A percentile compares a stretch with the other conserved stretches of the same genome.
These are phyloP conservation scores for Xestia xanthographa DNA, from an alignment of 2,888 invertebrate species.

Conservation along the genomic window DNA sequence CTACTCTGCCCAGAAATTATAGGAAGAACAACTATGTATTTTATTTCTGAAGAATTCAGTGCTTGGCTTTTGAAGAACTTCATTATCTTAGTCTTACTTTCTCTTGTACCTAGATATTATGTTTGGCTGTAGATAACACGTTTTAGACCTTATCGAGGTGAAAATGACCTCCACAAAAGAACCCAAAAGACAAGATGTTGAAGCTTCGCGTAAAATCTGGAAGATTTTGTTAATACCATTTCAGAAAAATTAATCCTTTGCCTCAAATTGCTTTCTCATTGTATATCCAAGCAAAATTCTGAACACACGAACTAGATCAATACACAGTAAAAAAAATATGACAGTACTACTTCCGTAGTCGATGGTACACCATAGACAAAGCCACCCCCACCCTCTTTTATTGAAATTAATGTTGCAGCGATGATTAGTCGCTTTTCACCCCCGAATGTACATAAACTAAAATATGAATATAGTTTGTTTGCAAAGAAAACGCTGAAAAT, in stretches of 20 bases:
- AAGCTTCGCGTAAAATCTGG: neutral
- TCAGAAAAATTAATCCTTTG: neutral
- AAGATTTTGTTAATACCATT: too few species aligned
- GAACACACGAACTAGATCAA: conserved; percentile 27
- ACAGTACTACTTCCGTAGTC: conserved; percentile 59
- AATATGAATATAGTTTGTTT: conserved; percentile 51
- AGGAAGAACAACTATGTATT: neutral
- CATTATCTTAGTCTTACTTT: neutral
- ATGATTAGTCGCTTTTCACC: conserved; percentile 74
- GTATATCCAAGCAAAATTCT: conserved; percentile 6
- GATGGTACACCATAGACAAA: conserved; percentile 58
- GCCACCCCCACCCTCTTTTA: conserved; percentile 71
- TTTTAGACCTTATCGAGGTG: neutral
- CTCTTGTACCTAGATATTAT: neutral
- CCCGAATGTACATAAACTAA: conserved; percentile 60
- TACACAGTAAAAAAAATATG: conserved; percentile 43
- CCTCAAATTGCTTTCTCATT: neutral
- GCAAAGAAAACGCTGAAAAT: conserved; percentile 41
- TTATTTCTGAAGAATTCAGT: neutral
- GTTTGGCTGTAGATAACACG: neutral
- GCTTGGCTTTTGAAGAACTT: neutral
- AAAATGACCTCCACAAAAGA: neutral
- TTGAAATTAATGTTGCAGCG: conserved; percentile 77
- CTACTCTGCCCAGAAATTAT: too few species aligned
- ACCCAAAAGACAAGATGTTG: too few species aligned